phyloP scores from a whole-genome alignment of 2,888 invertebrate genomes.

The Tenodera sinensis region DNA sequence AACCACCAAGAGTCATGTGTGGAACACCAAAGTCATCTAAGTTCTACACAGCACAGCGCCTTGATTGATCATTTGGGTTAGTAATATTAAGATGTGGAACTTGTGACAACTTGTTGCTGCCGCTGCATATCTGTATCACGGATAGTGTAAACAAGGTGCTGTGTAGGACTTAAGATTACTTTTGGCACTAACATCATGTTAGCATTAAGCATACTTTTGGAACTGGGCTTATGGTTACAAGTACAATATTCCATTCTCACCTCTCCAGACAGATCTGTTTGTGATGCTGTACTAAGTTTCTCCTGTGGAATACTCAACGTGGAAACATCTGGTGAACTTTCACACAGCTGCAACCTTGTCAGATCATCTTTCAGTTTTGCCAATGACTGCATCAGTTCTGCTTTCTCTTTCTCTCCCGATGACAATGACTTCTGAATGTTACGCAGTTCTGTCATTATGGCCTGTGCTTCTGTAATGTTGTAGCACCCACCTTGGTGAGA shows the following conservation, averaged over 20 bases:
- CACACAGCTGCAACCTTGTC: conserved; percentile 78
- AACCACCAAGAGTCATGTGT: too few species aligned
- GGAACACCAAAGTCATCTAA: too few species aligned
- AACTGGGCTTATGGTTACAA: too few species aligned
- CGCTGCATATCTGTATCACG: too few species aligned
- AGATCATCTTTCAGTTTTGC: conserved; percentile 92
- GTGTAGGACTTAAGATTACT: too few species aligned
- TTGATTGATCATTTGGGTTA: too few species aligned
- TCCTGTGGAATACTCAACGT: conserved; percentile 54
- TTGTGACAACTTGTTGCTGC: too few species aligned
- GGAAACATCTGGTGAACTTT: conserved; percentile 60
- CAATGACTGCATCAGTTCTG: conserved; percentile 88
- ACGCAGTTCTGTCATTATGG: conserved; percentile 89
- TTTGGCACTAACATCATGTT: too few species aligned
- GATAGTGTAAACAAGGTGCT: too few species aligned
- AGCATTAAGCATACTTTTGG: too few species aligned
- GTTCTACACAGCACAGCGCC: too few species aligned
- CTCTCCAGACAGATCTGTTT: conserved; percentile 92
- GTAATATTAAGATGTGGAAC: too few species aligned
- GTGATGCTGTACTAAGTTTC: conserved; percentile 89
- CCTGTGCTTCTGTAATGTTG: conserved; percentile 90
- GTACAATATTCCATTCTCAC: conserved; percentile 36
- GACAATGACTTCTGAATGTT: conserved; percentile 89
- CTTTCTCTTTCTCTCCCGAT: conserved; percentile 89
- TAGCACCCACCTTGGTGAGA: conserved; percentile 81